Base-by-base conservation (phyloP, 2,888 invertebrate genomes). In the Campopleginae sp. region DNA sequence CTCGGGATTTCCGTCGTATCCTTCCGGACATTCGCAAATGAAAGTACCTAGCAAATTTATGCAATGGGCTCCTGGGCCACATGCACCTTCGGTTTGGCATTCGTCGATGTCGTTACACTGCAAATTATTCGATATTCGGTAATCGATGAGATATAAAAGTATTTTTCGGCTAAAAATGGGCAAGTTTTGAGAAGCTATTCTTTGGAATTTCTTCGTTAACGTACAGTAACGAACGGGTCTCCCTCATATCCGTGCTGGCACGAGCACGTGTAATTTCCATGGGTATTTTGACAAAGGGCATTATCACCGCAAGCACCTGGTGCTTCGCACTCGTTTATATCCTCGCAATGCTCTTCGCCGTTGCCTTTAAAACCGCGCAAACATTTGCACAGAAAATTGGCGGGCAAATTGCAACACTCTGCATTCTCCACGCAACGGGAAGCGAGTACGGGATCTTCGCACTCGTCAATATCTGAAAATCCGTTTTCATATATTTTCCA, bases 371-470 rank as follows among this genome's bases (percentile, higher is more conserved):
- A 98, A 81, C 98, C 98, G 84, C 97, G 96, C 91, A 97, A 96
- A 94, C 98, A 98, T 95, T 98, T 98, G 95, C 98, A 98, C 89
- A 98, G 96, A 94, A 98, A 98, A 95, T 98, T 98, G 89, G 98
- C 97, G 70, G 98, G 98, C 90, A 98, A 95, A 95, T 98, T 98
- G 93, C 98, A 98, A 94, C 98, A 98, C 94, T 98, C 98, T 61
- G 98, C 97, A 94, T 98, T 98, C 93, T 96, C 95, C 85, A 98
- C 98, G 94, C 98, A 98, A 91, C 97, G 95, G 84, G 97, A 96
- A 51, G 97, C 96, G 91, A 98, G 95, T 86, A 95, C 95, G 87
- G 98, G 98, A 94, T 98, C 97, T 92, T 97, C 96, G 94, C 99
- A 99, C 95, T 99, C 99, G 95, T 99, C 97, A 94, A 99, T 98